Evolutionary conservation across 2,113 vertebrate genomes (phyloP).

Genomic region (Phaethornis superciliosus): DNA sequence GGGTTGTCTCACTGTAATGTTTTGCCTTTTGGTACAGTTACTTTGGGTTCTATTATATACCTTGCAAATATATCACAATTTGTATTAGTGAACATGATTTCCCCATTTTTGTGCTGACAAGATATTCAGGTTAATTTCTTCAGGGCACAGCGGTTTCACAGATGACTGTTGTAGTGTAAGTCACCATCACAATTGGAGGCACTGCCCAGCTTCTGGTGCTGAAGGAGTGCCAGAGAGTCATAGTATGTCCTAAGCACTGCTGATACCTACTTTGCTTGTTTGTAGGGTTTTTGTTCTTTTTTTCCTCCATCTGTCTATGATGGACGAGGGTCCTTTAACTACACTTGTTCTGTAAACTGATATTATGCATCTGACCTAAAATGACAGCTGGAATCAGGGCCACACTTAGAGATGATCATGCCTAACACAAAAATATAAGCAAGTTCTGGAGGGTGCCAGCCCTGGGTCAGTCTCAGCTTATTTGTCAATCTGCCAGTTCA

Average conservation of each 20-base stretch:
- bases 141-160: neutral
- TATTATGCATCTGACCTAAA: conserved; percentile 65
- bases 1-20: neutral
- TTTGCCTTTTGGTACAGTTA: neutral
- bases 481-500: conserved; percentile 72
- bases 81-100: neutral
- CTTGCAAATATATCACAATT: neutral
- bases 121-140: neutral
- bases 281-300: neutral
- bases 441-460: conserved; percentile 68
- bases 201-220: neutral
- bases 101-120: neutral
- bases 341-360: conserved; percentile 60
- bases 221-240: neutral
- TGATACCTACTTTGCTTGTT: conserved; percentile 13
- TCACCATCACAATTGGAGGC: neutral
- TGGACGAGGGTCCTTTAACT: conserved; percentile 49
- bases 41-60: neutral
- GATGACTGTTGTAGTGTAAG: neutral
- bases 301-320: conserved; percentile 41
- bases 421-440: conserved; percentile 58
- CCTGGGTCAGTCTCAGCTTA: conserved; percentile 69
- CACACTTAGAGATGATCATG: conserved; percentile 52
- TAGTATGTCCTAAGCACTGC: neutral
- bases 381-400: conserved; percentile 69